Conservation (phyloP, 2,888 invertebrate genomes). For the Odontomyia ornata region DNA sequence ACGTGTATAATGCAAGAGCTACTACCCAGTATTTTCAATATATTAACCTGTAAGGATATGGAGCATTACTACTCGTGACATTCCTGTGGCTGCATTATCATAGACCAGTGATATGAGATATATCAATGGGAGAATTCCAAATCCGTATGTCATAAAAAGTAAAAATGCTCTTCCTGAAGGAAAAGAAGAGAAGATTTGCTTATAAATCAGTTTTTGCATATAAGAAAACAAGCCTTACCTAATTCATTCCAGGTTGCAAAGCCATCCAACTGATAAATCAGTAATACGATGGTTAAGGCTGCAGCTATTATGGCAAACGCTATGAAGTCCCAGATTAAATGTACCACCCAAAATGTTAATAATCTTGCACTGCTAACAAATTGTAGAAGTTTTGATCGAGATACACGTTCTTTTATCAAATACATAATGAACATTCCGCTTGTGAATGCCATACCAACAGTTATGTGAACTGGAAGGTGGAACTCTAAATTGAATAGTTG, state of each 20-base stretch:
- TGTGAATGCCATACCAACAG: constrained; percentile 79
- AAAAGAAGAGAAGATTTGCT: constrained; percentile 67
- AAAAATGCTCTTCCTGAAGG: constrained; percentile 66
- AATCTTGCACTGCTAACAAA: too few relatives aligned
- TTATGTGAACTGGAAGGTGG: constrained; percentile 75
- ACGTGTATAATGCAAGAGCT: not conserved
- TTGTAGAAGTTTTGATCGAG: too few relatives aligned
- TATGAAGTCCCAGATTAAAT: constrained; percentile 67
- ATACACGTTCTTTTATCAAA: constrained; percentile 72
- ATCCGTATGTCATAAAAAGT: constrained; percentile 70
- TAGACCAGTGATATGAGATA: too few relatives aligned
- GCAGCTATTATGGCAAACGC: constrained; percentile 65
- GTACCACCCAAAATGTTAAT: constrained; percentile 75
- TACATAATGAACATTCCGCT: constrained; percentile 72
- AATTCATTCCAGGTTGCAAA: constrained; percentile 52
- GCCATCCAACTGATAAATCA: constrained; percentile 33
- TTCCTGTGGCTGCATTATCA: constrained; percentile 73
- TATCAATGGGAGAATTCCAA: too few relatives aligned
- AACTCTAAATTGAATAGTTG: constrained; percentile 65
- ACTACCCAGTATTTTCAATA: constrained; percentile 68
- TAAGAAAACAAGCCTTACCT: constrained; percentile 50
- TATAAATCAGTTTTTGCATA: not conserved
- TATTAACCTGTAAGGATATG: constrained; percentile 72
- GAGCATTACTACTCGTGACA: constrained; percentile 76
- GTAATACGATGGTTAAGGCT: too few relatives aligned